Conservation (phyloP, 2,113 vertebrate species). For the Chaetura pelagica region DNA sequence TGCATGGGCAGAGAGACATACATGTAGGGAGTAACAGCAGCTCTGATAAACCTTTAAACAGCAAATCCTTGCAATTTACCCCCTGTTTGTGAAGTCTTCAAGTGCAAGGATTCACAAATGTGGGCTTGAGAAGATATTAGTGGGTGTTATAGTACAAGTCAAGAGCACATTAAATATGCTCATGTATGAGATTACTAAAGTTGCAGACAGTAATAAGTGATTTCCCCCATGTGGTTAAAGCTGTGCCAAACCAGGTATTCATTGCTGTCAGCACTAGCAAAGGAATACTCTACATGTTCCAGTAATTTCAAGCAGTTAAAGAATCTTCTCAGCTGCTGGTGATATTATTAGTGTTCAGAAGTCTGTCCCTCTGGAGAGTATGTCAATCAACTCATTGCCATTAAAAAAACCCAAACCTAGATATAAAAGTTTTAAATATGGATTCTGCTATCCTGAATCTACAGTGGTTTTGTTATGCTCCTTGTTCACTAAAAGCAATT, state of each 20-base stretch:
- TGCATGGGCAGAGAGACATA: background rate
- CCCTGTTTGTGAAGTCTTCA: background rate
- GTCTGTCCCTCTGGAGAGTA: background rate
- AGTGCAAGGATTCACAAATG: background rate
- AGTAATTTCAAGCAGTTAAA: constrained; percentile 29
- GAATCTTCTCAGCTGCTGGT: constrained; percentile 8
- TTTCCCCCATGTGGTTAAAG: constrained; percentile 35
- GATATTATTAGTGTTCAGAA: constrained; percentile 9
- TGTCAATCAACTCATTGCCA: constrained; percentile 39
- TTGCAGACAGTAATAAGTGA: constrained; percentile 21
- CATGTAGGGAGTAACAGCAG: background rate
- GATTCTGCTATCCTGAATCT: background rate
- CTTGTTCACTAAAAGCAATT: background rate
- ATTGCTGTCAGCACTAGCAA: constrained; percentile 42
- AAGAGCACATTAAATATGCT: constrained; percentile 3
- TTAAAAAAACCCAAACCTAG: background rate
- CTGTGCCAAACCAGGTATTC: constrained; percentile 35
- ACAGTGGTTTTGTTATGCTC: background rate
- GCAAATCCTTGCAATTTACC: constrained; percentile 19
- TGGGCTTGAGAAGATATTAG: constrained; percentile 14
- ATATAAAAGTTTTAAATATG: background rate
- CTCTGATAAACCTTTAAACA: constrained; percentile 8
- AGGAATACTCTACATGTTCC: constrained; percentile 2
- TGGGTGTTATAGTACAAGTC: constrained; percentile 47
- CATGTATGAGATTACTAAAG: constrained; percentile 52